Evolutionary conservation across 2,113 vertebrate genomes (phyloP).

Genomic region (Atractosteus spatula): DNA sequence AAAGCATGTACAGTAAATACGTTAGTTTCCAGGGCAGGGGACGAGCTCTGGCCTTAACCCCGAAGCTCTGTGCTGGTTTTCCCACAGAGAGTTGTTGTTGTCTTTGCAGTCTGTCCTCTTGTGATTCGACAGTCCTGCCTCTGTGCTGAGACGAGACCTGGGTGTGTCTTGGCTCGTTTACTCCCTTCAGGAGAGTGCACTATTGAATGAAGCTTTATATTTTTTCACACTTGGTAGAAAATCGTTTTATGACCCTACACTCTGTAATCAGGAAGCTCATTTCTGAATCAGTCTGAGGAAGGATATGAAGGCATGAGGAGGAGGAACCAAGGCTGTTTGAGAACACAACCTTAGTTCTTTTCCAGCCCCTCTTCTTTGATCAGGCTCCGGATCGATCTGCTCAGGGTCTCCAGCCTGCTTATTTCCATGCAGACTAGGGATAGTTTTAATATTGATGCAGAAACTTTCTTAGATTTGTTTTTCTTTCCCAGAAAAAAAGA

Average conservation of each 20-base stretch:
- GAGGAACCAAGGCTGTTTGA: neutral
- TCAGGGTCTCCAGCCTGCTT: neutral
- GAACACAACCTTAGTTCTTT: too few relatives aligned
- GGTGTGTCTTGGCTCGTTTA: too few relatives aligned
- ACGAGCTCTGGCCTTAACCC: too few relatives aligned
- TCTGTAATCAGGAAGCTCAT: slow-evolving; percentile 32
- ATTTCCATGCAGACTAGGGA: neutral
- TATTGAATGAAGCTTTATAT: slow-evolving; percentile 13
- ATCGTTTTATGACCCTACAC: slow-evolving; percentile 17
- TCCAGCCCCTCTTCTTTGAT: neutral
- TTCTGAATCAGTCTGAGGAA: slow-evolving; percentile 30
- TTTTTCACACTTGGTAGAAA: slow-evolving; percentile 1
- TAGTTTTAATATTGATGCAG: neutral
- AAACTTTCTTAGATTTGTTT: neutral
- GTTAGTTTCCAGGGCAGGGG: too few relatives aligned
- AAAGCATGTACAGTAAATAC: too few relatives aligned
- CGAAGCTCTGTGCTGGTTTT: too few relatives aligned
- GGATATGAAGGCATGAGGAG: neutral
- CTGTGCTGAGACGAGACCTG: too few relatives aligned
- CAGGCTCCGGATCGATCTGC: neutral
- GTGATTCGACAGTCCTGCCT: too few relatives aligned
- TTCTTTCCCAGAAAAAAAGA: too few relatives aligned
- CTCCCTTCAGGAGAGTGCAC: neutral
- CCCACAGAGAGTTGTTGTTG: too few relatives aligned
- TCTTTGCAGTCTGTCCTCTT: too few relatives aligned